A percentile compares a stretch with the other conserved stretches of the same genome.
These are phyloP conservation scores for Crotalus helleri DNA, from an alignment of 2,113 vertebrate species.

Conservation along the genomic window DNA sequence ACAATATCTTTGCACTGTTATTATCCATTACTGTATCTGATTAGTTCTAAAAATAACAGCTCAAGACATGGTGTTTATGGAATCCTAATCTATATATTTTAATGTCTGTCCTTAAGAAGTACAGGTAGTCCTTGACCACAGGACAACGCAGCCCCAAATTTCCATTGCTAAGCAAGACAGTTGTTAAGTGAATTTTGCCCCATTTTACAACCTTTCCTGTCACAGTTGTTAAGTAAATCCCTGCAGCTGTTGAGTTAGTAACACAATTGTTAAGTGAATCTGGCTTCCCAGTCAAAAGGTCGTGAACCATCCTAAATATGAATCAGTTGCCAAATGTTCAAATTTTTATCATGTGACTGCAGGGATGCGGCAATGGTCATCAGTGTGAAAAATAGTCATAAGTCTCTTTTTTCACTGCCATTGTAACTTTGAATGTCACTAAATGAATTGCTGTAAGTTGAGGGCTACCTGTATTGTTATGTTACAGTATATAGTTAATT, in stretches of 20 bases:
- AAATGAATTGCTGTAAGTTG: not conserved
- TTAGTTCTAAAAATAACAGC: constrained; percentile 51
- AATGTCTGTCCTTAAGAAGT: constrained; percentile 30
- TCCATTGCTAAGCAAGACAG: not conserved
- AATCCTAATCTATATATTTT: constrained; percentile 26
- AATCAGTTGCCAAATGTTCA: not conserved
- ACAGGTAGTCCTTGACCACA: too few species aligned
- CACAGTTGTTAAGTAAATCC: not conserved
- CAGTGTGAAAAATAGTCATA: not conserved
- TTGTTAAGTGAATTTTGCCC: not conserved
- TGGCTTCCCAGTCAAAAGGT: not conserved
- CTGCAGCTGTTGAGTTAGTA: not conserved
- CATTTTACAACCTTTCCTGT: not conserved
- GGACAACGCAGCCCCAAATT: not conserved
- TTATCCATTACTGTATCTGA: constrained; percentile 40
- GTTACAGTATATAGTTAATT: not conserved
- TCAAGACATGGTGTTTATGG: constrained; percentile 26
- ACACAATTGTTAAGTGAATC: not conserved
- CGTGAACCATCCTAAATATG: not conserved
- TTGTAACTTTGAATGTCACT: not conserved
- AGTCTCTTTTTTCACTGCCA: not conserved
- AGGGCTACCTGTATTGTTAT: constrained; percentile 15
- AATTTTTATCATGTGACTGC: not conserved
- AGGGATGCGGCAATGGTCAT: not conserved
- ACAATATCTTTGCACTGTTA: constrained; percentile 13